Evolutionary conservation across 2,797 vertebrate genomes (phyloP), one percentile per base, ranked within the genome.

Genomic region (Sarcophilus harrisii): DNA sequence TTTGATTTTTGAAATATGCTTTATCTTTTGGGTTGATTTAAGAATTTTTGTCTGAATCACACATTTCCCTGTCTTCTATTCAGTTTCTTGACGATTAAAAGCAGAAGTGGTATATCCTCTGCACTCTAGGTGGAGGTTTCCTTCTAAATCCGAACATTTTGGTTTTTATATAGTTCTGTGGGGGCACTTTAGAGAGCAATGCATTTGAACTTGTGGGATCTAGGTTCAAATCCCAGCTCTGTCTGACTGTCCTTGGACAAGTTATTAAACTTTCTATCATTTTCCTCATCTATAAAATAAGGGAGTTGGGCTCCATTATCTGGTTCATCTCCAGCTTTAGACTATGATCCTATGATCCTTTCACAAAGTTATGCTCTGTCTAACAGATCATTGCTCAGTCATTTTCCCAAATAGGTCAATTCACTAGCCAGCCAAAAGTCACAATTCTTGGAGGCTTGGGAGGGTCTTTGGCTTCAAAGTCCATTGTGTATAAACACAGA

Each of bases 1-100:
- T 57, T 92, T 87, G 94, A 60, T 45, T 93, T 95, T 21, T n/a
- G 29, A 94, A 92, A 89, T 62, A 58, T 55, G 54, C 54, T 57
- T 57, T n/a, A 16, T 60, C 32, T 55, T 52, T 58, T 91, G 94
- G 94, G 2, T 4, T 91, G 91, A 66, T 45, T 24, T 38, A 52
- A 8, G 13, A 27, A 93, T 57, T 60, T 90, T 54, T 89, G 62
- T 90, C 30, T 94, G 49, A n/a, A 92, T 38, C 45, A 54, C 58
- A 62, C 30, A 58, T 27, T 91, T 93, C 49, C 16, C 30, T 0
- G 10, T 49, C 5, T 29, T 30, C 49, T 21, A 12, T 89, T 87
- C 73, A 8, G 57, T 55, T 38, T 81, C 14, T 58, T 87, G 38
- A 87, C 38, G 49, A 81, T 24, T 81, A 45, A 81, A 30, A 54